These are phyloP conservation scores for Eurytoma californica DNA, from an alignment of 2,888 invertebrate genomes.

Conservation along the genomic window DNA sequence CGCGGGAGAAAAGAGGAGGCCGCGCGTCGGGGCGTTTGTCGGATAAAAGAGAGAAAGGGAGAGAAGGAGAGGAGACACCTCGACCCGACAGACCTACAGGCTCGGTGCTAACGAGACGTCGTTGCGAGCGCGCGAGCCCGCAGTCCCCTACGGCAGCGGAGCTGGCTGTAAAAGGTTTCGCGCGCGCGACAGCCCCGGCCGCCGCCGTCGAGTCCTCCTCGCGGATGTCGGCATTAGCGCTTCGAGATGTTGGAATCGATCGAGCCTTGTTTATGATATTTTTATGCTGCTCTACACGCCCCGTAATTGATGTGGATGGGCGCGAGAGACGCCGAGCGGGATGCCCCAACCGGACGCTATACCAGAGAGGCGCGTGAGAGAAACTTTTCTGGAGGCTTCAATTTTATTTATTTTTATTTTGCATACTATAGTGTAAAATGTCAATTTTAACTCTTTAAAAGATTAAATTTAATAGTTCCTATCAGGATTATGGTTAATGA, in stretches of 20 bases:
- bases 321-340: constrained; percentile 6
- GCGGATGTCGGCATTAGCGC: constrained; percentile 50
- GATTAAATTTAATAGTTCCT: not conserved
- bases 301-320: constrained; percentile 54
- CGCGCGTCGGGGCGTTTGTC: constrained; percentile 27
- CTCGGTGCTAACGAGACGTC: constrained; percentile 60
- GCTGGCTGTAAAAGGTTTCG: constrained; percentile 45
- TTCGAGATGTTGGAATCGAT: constrained; percentile 54
- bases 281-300: constrained; percentile 51
- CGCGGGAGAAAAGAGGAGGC: not conserved
- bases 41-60: constrained; percentile 35
- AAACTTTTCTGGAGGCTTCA: too few species aligned
- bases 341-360: not conserved
- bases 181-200: constrained; percentile 3
- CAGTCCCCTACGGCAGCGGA: not conserved
- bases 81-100: constrained; percentile 56
- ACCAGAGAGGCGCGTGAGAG: too few species aligned
- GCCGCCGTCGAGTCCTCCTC: constrained; percentile 11
- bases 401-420: too few species aligned
- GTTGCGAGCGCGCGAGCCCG: constrained; percentile 17
- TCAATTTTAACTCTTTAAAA: not conserved
- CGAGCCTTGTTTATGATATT: constrained; percentile 56
- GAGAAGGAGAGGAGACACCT: constrained; percentile 23
- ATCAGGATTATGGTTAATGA: not conserved
- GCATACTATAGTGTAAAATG: too few species aligned